A percentile compares a stretch with the other conserved stretches of the same genome.
Conservation (phyloP, 2,797 vertebrate genomes). For the Anabas testudineus region DNA sequence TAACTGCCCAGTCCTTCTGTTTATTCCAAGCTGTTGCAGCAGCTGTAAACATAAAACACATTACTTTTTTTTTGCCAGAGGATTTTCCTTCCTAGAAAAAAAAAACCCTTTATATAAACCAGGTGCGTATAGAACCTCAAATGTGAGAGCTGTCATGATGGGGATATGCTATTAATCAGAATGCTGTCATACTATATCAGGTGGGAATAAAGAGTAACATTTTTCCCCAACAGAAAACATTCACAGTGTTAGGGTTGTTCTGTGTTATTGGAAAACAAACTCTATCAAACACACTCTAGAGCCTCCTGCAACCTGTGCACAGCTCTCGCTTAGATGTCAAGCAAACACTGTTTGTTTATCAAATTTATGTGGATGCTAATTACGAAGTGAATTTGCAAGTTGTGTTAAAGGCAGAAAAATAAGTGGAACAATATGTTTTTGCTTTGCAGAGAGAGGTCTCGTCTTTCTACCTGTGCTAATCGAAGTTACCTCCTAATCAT, state of each 20-base stretch:
- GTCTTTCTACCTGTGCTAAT: not conserved
- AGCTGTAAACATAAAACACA: constrained; percentile 66
- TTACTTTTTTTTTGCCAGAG: constrained; percentile 27
- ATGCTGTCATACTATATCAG: constrained; percentile 32
- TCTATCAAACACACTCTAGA: no score
- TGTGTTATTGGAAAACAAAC: no score
- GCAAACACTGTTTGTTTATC: no score
- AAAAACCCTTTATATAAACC: constrained; percentile 23
- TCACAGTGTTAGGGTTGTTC: not conserved
- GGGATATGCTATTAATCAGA: constrained; percentile 19
- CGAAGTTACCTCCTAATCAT: not conserved
- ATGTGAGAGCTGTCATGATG: constrained; percentile 37
- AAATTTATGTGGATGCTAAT: no score
- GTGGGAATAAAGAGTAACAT: not conserved
- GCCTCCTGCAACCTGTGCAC: no score
- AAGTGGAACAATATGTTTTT: no score
- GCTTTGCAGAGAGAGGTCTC: no score
- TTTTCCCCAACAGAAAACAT: not conserved
- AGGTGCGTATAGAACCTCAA: constrained; percentile 23
- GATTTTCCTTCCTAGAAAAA: constrained; percentile 15
- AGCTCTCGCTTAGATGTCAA: no score
- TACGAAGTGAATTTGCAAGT: no score
- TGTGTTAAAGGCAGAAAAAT: no score
- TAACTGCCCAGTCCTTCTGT: constrained; percentile 50
- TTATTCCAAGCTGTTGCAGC: constrained; percentile 69